A percentile compares a stretch with the other conserved stretches of the same genome.
Evolutionary conservation across 2,113 vertebrate species (phyloP).

Genomic region (Agelaius phoeniceus): DNA sequence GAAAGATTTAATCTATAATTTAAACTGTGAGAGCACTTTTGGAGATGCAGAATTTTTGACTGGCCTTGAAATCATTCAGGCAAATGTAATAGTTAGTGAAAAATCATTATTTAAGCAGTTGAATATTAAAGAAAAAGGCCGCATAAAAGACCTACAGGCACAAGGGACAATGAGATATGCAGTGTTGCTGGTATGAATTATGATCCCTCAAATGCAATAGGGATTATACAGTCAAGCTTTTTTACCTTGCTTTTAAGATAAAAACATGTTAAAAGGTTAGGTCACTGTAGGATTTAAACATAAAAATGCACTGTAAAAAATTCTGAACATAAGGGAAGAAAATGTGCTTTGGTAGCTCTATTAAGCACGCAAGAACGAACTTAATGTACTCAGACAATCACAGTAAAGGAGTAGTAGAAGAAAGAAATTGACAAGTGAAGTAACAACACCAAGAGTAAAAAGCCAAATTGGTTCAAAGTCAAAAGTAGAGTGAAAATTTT

Average conservation of each 20-base stretch:
- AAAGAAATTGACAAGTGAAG: neutral
- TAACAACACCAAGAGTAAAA: neutral
- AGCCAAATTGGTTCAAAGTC: slow-evolving; percentile 21
- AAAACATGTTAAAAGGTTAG: slow-evolving; percentile 35
- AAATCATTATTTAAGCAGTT: neutral
- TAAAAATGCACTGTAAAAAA: neutral
- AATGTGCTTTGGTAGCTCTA: slow-evolving; percentile 12
- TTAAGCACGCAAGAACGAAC: neutral
- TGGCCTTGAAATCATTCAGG: neutral
- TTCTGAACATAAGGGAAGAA: neutral
- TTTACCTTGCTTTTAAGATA: slow-evolving; percentile 37
- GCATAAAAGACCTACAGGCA: slow-evolving; percentile 23
- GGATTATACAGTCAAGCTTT: neutral
- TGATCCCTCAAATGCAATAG: neutral
- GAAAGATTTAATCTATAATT: neutral
- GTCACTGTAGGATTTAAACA: neutral
- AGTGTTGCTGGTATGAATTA: neutral
- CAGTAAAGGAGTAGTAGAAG: neutral
- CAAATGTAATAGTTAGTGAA: neutral
- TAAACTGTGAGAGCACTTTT: neutral
- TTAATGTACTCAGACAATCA: neutral
- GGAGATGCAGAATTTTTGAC: neutral
- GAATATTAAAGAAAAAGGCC: neutral
- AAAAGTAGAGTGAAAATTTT: neutral
- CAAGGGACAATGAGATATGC: neutral